Evolutionary conservation across 64 coral and sea anemone genomes (phyloP).

Genomic region (Anthopleura sola): DNA sequence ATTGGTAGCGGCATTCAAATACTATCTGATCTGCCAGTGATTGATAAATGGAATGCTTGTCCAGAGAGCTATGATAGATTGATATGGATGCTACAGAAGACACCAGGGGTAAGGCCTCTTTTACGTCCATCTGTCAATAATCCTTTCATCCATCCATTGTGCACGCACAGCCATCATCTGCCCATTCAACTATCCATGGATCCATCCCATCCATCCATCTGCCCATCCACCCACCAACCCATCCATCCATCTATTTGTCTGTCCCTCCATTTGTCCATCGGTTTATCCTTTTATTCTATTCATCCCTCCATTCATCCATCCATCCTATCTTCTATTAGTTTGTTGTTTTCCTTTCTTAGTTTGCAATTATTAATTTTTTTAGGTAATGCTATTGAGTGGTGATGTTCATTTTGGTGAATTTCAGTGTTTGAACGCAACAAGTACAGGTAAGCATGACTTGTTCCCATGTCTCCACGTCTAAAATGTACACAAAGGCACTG

Average conservation of each 20-base stretch:
- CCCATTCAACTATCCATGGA: too few relatives aligned
- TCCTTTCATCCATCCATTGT: too few relatives aligned
- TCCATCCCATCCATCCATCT: too few relatives aligned
- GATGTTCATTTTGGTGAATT: conserved; percentile 97
- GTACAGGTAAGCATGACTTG: conserved; percentile 52
- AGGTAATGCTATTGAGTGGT: conserved; percentile 89
- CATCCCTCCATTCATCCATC: too few relatives aligned
- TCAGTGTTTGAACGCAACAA: conserved; percentile 84
- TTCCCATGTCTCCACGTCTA: not conserved
- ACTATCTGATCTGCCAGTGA: conserved; percentile 53
- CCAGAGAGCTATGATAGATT: conserved; percentile 76
- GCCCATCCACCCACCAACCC: too few relatives aligned
- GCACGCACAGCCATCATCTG: too few relatives aligned
- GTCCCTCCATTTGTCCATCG: too few relatives aligned
- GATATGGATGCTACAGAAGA: conserved; percentile 78
- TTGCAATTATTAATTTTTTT: not conserved
- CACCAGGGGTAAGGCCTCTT: conserved; percentile 48
- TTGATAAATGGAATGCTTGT: conserved; percentile 69
- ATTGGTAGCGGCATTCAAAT: conserved; percentile 94
- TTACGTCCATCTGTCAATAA: too few relatives aligned
- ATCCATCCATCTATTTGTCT: too few relatives aligned
- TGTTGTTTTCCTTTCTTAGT: not conserved
- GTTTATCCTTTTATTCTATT: too few relatives aligned
- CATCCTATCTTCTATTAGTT: not conserved
- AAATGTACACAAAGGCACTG: not conserved